These are phyloP conservation scores for Drosophila lini DNA, from an alignment of 1,140 invertebrate genomes.

Conservation along the genomic window DNA sequence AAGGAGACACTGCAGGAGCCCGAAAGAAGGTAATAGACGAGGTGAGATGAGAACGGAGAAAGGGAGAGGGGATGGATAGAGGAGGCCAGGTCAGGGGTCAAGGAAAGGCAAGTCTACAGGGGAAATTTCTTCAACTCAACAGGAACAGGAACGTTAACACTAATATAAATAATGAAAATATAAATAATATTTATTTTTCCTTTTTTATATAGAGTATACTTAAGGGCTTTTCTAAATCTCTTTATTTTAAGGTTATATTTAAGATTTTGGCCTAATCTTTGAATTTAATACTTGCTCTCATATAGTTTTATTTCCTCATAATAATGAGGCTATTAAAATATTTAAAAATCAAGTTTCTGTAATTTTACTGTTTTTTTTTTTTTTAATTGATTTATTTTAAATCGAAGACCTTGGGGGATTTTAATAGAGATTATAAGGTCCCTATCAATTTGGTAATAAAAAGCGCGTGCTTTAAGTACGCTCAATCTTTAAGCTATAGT, in stretches of 20 bases:
- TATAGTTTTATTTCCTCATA: neutral
- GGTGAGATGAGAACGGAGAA: slow-evolving; percentile 7
- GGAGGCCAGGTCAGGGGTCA: slow-evolving; percentile 1
- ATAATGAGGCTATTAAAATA: neutral
- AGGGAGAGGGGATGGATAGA: neutral
- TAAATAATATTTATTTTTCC: too few species aligned
- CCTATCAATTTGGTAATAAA: slow-evolving; percentile 9
- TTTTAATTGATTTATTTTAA: neutral
- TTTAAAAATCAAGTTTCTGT: neutral
- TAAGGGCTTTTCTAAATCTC: neutral
- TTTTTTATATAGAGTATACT: neutral
- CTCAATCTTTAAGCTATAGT: neutral
- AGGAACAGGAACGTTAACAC: too few species aligned
- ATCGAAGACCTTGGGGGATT: neutral
- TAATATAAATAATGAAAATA: too few species aligned
- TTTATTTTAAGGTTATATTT: neutral
- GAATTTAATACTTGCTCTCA: neutral
- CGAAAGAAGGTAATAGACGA: slow-evolving; percentile 12
- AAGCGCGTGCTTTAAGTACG: neutral
- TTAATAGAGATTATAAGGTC: neutral
- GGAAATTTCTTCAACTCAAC: neutral
- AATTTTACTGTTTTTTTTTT: neutral
- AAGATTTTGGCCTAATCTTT: neutral
- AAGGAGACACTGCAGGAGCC: slow-evolving; percentile 92
- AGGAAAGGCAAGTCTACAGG: too few species aligned